A percentile compares a stretch with the other conserved stretches of the same genome.
Conservation (phyloP, 2,888 invertebrate species). For the Rhaphigaster nebulosa region DNA sequence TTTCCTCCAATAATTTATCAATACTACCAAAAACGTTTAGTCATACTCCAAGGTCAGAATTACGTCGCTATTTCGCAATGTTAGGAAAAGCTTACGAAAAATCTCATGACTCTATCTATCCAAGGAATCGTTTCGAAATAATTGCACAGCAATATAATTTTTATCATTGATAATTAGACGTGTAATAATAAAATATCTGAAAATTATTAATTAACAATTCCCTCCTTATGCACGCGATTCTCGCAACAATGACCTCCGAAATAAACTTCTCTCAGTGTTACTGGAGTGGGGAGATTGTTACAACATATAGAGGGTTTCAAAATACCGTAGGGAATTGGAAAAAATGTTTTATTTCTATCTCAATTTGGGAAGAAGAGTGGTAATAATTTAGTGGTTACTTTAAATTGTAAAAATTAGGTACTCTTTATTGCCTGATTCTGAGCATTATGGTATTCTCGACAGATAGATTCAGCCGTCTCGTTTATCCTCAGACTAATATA, state of each 20-base stretch:
- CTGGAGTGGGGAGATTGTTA: neutral
- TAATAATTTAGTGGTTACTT: too few species aligned
- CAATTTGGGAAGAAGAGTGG: neutral
- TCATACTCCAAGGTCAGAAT: neutral
- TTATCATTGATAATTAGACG: neutral
- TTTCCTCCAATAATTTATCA: neutral
- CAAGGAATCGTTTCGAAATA: neutral
- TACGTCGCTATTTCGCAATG: neutral
- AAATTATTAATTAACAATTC: constrained; percentile 1
- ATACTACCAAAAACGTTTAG: neutral
- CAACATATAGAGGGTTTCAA: neutral
- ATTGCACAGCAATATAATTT: neutral
- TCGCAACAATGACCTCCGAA: constrained; percentile 3
- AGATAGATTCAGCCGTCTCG: too few species aligned
- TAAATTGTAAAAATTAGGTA: too few species aligned
- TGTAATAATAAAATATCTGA: neutral
- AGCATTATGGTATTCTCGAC: too few species aligned
- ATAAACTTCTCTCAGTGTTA: neutral
- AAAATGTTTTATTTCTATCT: neutral
- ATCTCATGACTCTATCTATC: neutral
- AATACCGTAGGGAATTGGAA: neutral
- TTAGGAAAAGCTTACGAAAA: neutral
- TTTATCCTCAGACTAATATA: too few species aligned
- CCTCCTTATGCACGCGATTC: neutral
- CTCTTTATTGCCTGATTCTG: too few species aligned